These are phyloP conservation scores for Tetragonula clypearis DNA, from an alignment of 1,140 invertebrate species.

Conservation along the genomic window DNA sequence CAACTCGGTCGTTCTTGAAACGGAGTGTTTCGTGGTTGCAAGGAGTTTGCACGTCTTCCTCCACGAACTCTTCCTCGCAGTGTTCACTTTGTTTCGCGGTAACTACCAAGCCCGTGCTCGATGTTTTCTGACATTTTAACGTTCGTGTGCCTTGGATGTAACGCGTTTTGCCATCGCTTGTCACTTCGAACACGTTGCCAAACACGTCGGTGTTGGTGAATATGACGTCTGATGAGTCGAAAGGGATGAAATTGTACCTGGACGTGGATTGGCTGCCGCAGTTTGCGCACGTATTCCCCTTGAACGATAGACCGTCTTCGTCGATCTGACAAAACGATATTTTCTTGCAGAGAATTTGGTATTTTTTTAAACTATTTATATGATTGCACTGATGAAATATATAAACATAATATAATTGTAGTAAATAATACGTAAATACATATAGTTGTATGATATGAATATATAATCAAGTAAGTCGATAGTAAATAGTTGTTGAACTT, in stretches of 20 bases:
- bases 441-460: too few relatives aligned
- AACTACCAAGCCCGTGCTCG: neutral
- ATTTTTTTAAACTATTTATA: too few relatives aligned
- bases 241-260: conserved; percentile 55
- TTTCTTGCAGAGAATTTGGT: neutral
- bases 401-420: too few relatives aligned
- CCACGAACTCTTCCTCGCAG: neutral
- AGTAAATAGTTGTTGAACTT: too few relatives aligned
- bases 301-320: conserved; percentile 43
- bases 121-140: neutral
- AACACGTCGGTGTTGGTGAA: conserved; percentile 63
- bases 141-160: conserved; percentile 31
- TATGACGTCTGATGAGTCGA: conserved; percentile 17
- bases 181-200: conserved; percentile 64
- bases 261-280: conserved; percentile 61
- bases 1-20: neutral
- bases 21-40: conserved; percentile 40
- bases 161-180: conserved; percentile 56
- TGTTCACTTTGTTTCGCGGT: neutral
- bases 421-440: too few relatives aligned
- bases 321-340: conserved; percentile 29
- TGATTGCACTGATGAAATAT: too few relatives aligned
- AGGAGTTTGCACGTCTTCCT: neutral
- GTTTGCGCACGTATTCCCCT: conserved; percentile 31
- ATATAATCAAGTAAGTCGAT: too few relatives aligned